These are phyloP conservation scores for Gymnopithys bicolor DNA, from an alignment of 2,797 vertebrate genomes.

Conservation along the genomic window DNA sequence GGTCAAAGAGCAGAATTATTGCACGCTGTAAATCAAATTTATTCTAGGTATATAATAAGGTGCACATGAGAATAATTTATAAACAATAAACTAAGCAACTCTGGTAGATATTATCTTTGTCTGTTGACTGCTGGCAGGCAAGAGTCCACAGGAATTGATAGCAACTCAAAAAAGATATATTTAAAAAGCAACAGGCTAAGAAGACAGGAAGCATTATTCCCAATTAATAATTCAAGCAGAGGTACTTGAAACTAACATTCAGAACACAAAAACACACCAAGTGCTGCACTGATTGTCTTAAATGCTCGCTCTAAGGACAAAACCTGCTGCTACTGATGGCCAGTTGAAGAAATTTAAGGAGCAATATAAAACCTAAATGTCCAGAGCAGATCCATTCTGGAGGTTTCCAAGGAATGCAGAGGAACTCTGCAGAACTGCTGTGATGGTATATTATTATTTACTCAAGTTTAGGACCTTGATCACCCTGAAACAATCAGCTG, in stretches of 20 bases:
- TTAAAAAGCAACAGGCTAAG: neutral
- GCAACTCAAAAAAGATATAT: neutral
- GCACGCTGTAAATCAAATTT: neutral
- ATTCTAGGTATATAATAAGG: neutral
- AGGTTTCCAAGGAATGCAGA: neutral
- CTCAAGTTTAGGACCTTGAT: neutral
- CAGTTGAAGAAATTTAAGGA: neutral
- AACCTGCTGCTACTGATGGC: neutral
- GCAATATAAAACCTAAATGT: neutral
- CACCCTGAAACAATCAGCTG: neutral
- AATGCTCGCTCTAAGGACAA: neutral
- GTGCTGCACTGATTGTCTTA: neutral
- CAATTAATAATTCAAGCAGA: neutral
- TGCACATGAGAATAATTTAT: neutral
- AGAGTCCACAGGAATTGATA: neutral
- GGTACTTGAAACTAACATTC: neutral
- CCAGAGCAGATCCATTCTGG: neutral
- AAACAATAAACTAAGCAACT: neutral
- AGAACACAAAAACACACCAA: neutral
- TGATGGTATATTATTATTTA: neutral
- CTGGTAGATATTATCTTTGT: too few species aligned
- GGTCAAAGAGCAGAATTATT: neutral
- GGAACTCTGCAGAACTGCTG: neutral
- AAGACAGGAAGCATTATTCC: neutral
- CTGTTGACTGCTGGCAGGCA: neutral